These are phyloP conservation scores for Luperina testacea DNA, from an alignment of 2,888 invertebrate species.

Conservation along the genomic window DNA sequence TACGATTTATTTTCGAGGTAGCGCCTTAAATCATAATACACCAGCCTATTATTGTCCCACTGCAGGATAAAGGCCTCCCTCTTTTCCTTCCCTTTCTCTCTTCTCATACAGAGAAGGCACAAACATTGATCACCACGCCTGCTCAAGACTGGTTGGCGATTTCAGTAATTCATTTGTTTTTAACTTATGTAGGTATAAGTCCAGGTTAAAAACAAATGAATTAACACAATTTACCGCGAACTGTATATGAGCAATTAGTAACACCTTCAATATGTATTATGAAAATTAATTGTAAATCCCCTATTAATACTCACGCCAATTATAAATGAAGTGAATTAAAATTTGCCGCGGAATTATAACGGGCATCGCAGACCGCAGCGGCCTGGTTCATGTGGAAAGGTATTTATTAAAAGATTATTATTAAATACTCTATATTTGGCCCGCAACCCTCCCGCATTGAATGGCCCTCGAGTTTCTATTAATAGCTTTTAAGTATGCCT, in stretches of 20 bases:
- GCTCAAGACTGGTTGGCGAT: too few relatives aligned
- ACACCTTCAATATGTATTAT: constrained; percentile 17
- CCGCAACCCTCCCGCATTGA: constrained; percentile 45
- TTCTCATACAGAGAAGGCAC: too few relatives aligned
- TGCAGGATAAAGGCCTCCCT: too few relatives aligned
- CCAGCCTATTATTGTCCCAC: too few relatives aligned
- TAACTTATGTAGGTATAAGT: too few relatives aligned
- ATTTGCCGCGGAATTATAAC: constrained; percentile 46
- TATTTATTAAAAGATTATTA: constrained; percentile 61
- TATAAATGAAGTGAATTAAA: constrained; percentile 52
- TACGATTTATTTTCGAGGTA: too few relatives aligned
- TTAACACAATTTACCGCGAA: background rate
- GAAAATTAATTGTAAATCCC: constrained; percentile 47
- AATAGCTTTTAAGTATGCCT: constrained; percentile 44
- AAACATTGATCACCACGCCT: too few relatives aligned
- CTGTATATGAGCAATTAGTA: constrained; percentile 8
- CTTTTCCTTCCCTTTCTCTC: too few relatives aligned
- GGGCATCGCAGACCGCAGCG: constrained; percentile 54
- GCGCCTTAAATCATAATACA: too few relatives aligned
- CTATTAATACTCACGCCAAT: constrained; percentile 38
- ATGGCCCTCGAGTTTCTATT: constrained; percentile 47
- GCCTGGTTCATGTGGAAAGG: constrained; percentile 51
- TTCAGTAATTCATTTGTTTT: too few relatives aligned
- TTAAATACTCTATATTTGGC: constrained; percentile 57
- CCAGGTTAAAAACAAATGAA: background rate